These are phyloP conservation scores for Theonella swinhoei DNA, from an alignment of 37 sponge, comb jelly and placozoan genomes.

Conservation along the genomic window DNA sequence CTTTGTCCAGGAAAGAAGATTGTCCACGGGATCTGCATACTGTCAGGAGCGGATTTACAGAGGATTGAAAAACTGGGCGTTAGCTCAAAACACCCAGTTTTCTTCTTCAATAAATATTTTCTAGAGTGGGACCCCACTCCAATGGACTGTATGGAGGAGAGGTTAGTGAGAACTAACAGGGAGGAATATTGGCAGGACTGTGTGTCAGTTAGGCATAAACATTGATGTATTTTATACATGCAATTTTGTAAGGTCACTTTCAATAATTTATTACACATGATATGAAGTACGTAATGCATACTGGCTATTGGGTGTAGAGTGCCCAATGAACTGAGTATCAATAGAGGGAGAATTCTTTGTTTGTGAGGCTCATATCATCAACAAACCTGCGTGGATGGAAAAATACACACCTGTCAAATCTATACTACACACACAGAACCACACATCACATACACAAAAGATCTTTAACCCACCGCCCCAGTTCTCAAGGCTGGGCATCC, in stretches of 20 bases:
- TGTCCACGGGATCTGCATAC: constrained; percentile 10
- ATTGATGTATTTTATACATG: too few relatives aligned
- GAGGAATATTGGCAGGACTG: constrained; percentile 38
- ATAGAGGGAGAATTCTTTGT: constrained; percentile 92
- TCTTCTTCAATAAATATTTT: constrained; percentile 59
- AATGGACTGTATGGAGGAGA: constrained; percentile 57
- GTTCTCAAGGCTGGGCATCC: too few relatives aligned
- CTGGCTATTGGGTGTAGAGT: neutral
- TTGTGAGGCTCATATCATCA: constrained; percentile 95
- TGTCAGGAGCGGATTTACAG: neutral
- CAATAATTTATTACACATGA: too few relatives aligned
- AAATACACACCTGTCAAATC: neutral
- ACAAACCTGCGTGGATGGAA: constrained; percentile 79
- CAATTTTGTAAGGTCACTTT: too few relatives aligned
- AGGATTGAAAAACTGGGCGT: neutral
- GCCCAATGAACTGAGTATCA: constrained; percentile 39
- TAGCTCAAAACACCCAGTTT: neutral
- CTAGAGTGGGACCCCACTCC: constrained; percentile 35
- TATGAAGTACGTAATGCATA: too few relatives aligned
- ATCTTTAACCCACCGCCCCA: too few relatives aligned
- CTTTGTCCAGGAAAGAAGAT: neutral
- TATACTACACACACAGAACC: neutral
- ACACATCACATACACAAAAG: too few relatives aligned
- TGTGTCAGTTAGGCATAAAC: too few relatives aligned
- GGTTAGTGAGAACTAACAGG: constrained; percentile 20